Percentiles rank a stretch among this genome's conserved stretches.
These are phyloP conservation scores for Drosophila repleta DNA, from an alignment of 1,140 invertebrate species.

Conservation along the genomic window DNA sequence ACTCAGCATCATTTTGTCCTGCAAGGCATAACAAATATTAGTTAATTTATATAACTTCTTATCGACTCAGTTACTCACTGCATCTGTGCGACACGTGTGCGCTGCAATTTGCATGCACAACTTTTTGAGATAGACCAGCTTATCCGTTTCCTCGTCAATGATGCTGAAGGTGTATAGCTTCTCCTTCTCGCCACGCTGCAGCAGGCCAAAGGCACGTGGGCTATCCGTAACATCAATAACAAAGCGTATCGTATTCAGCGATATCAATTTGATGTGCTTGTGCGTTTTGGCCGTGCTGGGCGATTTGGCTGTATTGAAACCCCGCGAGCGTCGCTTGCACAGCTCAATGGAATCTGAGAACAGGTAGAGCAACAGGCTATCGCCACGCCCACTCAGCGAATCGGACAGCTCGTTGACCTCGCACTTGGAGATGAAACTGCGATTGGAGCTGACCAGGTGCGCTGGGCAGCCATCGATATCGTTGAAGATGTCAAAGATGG, in stretches of 20 bases:
- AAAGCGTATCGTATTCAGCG: slow-evolving; percentile 93
- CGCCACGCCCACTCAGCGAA: slow-evolving; percentile 92
- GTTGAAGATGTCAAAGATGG: slow-evolving; percentile 98
- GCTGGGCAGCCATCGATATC: slow-evolving; percentile 98
- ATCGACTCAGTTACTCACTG: slow-evolving; percentile 85
- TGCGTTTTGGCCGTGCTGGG: slow-evolving; percentile 91
- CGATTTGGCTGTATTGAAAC: slow-evolving; percentile 88
- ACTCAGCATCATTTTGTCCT: slow-evolving; percentile 85
- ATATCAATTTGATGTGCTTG: slow-evolving; percentile 95
- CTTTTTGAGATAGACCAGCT: slow-evolving; percentile 90
- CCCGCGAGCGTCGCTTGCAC: slow-evolving; percentile 93
- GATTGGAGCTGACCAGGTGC: slow-evolving; percentile 95
- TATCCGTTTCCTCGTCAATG: slow-evolving; percentile 91
- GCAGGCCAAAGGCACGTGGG: slow-evolving; percentile 94
- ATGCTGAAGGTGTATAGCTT: slow-evolving; percentile 94
- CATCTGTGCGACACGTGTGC: slow-evolving; percentile 92
- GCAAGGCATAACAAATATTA: slow-evolving; percentile 9
- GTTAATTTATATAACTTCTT: neutral
- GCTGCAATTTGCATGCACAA: slow-evolving; percentile 95
- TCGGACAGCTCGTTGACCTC: slow-evolving; percentile 96
- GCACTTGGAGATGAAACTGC: slow-evolving; percentile 93
- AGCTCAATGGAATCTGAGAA: slow-evolving; percentile 98
- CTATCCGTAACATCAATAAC: slow-evolving; percentile 94
- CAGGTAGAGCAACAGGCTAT: slow-evolving; percentile 94
- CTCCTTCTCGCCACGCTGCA: slow-evolving; percentile 93